Evolutionary conservation across 2,797 vertebrate species (phyloP), one percentile per base, ranked within the genome.

Genomic region (Falco novaeseelandiae): DNA sequence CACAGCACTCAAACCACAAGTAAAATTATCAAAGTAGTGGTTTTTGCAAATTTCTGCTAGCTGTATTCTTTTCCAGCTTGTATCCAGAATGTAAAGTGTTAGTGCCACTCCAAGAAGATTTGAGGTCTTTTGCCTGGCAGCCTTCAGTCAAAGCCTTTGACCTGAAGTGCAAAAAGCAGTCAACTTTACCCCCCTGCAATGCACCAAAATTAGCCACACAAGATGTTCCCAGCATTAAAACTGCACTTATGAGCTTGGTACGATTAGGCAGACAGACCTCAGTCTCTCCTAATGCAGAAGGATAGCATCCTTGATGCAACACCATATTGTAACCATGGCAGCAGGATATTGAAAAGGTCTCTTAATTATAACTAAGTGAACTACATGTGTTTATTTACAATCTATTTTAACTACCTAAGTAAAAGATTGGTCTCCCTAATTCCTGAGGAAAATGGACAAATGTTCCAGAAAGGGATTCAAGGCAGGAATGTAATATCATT

Each of bases 401-500:
- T 23, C 13, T 62, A 69, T 57, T 62, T 72, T 72, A 90, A 38
- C 42, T 38, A 38, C 9, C 19, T 34, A 66, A 79, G 14, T 46
- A 63, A 80, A 61, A 84, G n/a, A 52, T 51, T 3, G 1, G 11
- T 78, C 6, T 74, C 76, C n/a, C 13, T 66, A 70, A 30, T 58
- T 90, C 55, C 27, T 70, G 20, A 83, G 25, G 19, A 78, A 88
- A 92, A 78, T 30, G 22, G 36, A 46, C 10, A 65, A 52, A 58
- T 54, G 21, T 36, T 79, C 63, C 59, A 70, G 55, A 84, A 58
- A 89, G 16, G 8, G 15, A 40, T 57, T 81, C 48, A 90, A 74
- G 32, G 36, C 36, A 74, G 66, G 36, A 69, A 21, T 0, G 0
- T 36, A 51, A 57, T 27, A 22, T 40, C 4, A 15, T 48, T 61